Base-by-base conservation (phyloP, 1,140 invertebrate genomes). In the Dendroctonus valens region DNA sequence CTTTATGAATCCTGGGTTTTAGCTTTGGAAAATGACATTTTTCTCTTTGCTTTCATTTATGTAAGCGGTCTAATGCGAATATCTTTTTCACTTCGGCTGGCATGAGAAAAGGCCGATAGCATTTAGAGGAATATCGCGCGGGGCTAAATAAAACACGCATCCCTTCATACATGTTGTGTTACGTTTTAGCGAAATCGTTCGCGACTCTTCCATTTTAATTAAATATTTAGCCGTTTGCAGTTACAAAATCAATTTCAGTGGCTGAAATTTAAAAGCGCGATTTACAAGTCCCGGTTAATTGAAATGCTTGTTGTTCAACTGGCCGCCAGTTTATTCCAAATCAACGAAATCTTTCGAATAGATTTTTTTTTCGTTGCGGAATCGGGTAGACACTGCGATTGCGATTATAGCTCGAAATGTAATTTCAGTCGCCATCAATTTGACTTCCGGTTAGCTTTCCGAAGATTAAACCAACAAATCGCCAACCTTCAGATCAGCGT, bases 391-490 rank as follows among this genome's bases (percentile, higher is more conserved):
- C 50, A 15, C 37, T 52, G 50, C 50, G 50, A 52, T 52, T 15
- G 48, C 12, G 48, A 60, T 60, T 60, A 60, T 60, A 62, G 37
- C 50, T 40, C 50, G 40, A 62, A 62, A 62, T 62, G 60, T 62
- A 62, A 62, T 62, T 62, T 54, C 51, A 54, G 50, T 62, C 60
- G 60, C 50, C 60, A 62, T 62, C 58, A 62, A 62, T 62, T 62
- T 62, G 50, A 62, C 60, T 62, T 62, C 51, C 60, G 60, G 50
- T 62, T 54, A 54, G 51, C 50, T 62, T 54, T 62, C 60, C 46
- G 54, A 62, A 62, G 60, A 62, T 62, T 62, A 62, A 62, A 62
- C 60, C 60, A 62, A 62, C 60, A 62, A 62, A 62, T 62, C 60
- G 60, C 60, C 9, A 54, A 53, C 60, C 60, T 62, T 62, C 44